A percentile compares a stretch with the other conserved stretches of the same genome.
These are phyloP conservation scores for Operophtera brumata DNA, from an alignment of 2,888 invertebrate species.

Conservation along the genomic window DNA sequence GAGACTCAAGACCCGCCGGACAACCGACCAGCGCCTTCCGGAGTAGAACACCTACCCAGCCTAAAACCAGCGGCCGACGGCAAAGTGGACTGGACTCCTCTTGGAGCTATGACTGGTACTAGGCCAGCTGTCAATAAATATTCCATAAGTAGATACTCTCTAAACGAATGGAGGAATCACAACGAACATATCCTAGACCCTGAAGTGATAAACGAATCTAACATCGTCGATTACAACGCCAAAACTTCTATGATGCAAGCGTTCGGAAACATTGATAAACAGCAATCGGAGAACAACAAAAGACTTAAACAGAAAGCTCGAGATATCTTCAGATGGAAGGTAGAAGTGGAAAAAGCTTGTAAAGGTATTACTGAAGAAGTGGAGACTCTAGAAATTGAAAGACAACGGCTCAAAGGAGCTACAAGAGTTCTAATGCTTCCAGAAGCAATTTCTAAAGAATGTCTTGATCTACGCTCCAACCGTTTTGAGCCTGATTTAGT, in stretches of 20 bases:
- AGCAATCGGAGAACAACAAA: slow-evolving; percentile 84
- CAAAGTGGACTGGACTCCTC: slow-evolving; percentile 86
- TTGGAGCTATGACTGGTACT: slow-evolving; percentile 85
- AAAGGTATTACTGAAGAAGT: slow-evolving; percentile 86
- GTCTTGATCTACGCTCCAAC: slow-evolving; percentile 85
- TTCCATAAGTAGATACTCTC: slow-evolving; percentile 86
- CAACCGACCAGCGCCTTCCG: slow-evolving; percentile 31
- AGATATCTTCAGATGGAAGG: slow-evolving; percentile 88
- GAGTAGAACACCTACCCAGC: slow-evolving; percentile 53
- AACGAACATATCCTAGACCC: slow-evolving; percentile 78
- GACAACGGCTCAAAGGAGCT: slow-evolving; percentile 85
- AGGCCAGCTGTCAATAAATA: slow-evolving; percentile 88
- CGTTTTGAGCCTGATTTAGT: slow-evolving; percentile 87
- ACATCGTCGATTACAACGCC: slow-evolving; percentile 82
- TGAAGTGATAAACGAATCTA: slow-evolving; percentile 75
- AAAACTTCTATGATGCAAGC: slow-evolving; percentile 83
- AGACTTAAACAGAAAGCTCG: slow-evolving; percentile 83
- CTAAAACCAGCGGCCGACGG: slow-evolving; percentile 85
- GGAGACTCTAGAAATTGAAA: slow-evolving; percentile 83
- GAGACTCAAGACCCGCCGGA: slow-evolving; percentile 27
- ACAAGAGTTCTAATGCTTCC: slow-evolving; percentile 84
- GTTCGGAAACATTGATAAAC: slow-evolving; percentile 83
- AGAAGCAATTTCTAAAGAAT: slow-evolving; percentile 88
- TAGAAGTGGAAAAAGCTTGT: slow-evolving; percentile 85
- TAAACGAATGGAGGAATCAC: slow-evolving; percentile 86